Conservation (phyloP, 2,797 vertebrate species). For the Monodelphis domestica region DNA sequence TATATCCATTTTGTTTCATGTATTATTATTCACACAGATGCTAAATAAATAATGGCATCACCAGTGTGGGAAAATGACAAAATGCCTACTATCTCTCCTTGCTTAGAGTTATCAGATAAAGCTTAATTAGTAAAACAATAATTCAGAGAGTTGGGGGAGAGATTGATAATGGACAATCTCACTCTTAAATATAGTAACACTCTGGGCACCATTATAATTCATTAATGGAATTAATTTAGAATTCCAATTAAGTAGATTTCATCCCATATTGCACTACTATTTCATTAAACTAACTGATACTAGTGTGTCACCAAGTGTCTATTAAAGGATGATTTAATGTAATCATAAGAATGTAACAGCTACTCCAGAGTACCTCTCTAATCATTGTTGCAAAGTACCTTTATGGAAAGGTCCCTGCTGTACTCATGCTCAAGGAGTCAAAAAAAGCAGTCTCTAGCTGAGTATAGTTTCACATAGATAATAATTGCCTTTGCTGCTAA, state of each 20-base stretch:
- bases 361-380: not conserved
- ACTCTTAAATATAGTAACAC: not conserved
- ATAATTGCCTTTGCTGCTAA: not conserved
- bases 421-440: not conserved
- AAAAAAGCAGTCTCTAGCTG: not conserved
- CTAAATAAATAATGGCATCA: conserved; percentile 31
- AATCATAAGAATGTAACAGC: not conserved
- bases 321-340: conserved; percentile 9
- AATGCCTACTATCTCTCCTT: not conserved
- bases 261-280: conserved; percentile 26
- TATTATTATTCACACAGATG: not conserved
- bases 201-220: conserved; percentile 14
- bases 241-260: conserved; percentile 51
- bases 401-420: not conserved
- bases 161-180: conserved; percentile 7
- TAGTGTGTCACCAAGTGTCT: not conserved
- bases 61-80: not conserved
- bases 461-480: not conserved
- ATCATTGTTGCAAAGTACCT: not conserved
- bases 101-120: not conserved
- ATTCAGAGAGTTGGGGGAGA: conserved; percentile 39
- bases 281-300: conserved; percentile 52
- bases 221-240: conserved; percentile 56
- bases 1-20: not conserved
- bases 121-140: conserved; percentile 46